phyloP scores from a whole-genome alignment of 2,113 vertebrate genomes.

The Pelobates fuscus region DNA sequence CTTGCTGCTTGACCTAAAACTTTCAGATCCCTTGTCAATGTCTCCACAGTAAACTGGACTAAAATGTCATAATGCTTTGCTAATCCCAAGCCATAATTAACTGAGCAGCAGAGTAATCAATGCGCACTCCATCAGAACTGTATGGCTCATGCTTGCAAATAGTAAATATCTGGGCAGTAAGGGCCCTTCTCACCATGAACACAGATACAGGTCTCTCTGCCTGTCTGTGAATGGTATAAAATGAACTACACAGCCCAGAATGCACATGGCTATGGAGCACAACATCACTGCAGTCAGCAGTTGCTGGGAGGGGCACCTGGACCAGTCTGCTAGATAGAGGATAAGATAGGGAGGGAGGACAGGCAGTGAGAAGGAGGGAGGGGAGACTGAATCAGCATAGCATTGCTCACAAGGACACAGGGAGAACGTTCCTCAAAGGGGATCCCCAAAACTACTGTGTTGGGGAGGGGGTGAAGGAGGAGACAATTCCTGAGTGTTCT shows the following conservation, averaged over 20 bases:
- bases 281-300: constrained; percentile 44
- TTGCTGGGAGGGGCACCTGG: constrained; percentile 46
- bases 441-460: background rate
- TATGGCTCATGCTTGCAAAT: no score
- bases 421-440: background rate
- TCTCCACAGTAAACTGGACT: no score
- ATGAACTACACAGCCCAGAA: background rate
- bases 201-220: background rate
- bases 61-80: no score
- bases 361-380: background rate
- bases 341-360: constrained; percentile 42
- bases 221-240: background rate
- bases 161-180: no score
- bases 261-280: constrained; percentile 27
- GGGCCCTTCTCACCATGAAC: background rate
- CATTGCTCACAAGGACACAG: constrained; percentile 38
- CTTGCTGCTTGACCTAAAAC: no score
- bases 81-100: no score
- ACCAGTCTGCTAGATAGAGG: constrained; percentile 43
- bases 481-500: background rate
- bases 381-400: constrained; percentile 25
- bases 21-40: no score
- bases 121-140: no score
- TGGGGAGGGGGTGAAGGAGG: background rate
- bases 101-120: no score